phyloP scores from a whole-genome alignment of 2,888 invertebrate species.

The Sicus ferrugineus region DNA sequence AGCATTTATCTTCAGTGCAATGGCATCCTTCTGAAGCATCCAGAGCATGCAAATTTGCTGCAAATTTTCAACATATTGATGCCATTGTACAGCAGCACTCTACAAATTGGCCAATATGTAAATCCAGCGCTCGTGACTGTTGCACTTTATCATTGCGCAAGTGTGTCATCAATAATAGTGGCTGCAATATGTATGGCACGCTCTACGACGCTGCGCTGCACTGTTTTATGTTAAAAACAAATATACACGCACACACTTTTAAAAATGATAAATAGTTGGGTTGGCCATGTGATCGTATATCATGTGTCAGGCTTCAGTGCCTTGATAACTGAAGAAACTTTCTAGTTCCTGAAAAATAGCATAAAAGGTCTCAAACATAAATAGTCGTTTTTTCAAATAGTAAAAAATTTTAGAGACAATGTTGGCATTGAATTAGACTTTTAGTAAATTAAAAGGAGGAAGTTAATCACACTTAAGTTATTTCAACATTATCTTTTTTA shows the following conservation, averaged over 20 bases:
- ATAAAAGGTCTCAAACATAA: too few relatives aligned
- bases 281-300: neutral
- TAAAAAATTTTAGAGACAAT: too few relatives aligned
- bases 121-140: constrained; percentile 22
- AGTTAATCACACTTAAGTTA: too few relatives aligned
- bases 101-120: constrained; percentile 22
- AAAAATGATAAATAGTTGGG: constrained; percentile 9
- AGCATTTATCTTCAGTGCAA: too few relatives aligned
- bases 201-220: neutral
- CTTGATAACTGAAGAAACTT: too few relatives aligned
- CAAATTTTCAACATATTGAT: constrained; percentile 4
- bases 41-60: neutral
- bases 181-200: constrained; percentile 10
- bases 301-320: neutral
- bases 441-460: too few relatives aligned
- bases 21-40: neutral
- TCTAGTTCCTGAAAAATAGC: too few relatives aligned
- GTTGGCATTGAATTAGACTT: too few relatives aligned
- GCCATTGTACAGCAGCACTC: constrained; percentile 8
- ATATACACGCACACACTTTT: neutral
- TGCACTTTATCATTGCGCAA: constrained; percentile 17
- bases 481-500: too few relatives aligned
- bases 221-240: neutral
- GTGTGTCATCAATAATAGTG: constrained; percentile 16
- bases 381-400: too few relatives aligned